Percentiles rank a stretch among this genome's conserved stretches.
Evolutionary conservation across 2,888 invertebrate species (phyloP).

Genomic region (Lasius platythorax): DNA sequence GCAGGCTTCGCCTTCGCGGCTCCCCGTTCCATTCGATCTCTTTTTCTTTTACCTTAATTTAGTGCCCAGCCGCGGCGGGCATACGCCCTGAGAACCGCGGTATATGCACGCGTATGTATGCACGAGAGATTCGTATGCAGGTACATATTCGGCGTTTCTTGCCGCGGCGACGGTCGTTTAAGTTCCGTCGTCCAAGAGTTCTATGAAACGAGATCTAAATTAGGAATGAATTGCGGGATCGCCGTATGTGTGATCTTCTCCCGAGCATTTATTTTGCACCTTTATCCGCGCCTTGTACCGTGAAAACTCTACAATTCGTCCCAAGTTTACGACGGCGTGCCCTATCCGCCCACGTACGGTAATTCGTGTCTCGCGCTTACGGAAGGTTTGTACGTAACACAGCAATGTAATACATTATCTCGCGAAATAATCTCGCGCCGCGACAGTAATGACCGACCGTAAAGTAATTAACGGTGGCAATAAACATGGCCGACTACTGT

Average conservation of each 20-base stretch:
- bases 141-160: conserved; percentile 68
- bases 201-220: neutral
- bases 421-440: conserved; percentile 77
- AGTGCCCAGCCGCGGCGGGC: conserved; percentile 76
- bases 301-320: conserved; percentile 41
- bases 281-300: conserved; percentile 47
- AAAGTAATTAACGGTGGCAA: conserved; percentile 81
- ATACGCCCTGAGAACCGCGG: conserved; percentile 72
- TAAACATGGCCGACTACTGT: conserved; percentile 72
- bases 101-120: conserved; percentile 67
- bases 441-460: conserved; percentile 78
- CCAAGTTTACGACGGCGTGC: conserved; percentile 56
- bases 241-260: neutral
- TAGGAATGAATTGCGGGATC: neutral
- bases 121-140: conserved; percentile 62
- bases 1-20: conserved; percentile 24
- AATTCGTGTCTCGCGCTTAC: conserved; percentile 53
- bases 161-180: conserved; percentile 13
- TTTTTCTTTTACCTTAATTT: conserved; percentile 83
- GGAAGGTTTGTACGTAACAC: conserved; percentile 39
- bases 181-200: neutral
- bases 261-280: conserved; percentile 6
- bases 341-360: conserved; percentile 62
- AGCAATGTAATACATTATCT: conserved; percentile 78
- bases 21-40: conserved; percentile 62